These are phyloP conservation scores for Phrynocephalus guinanensis DNA, from an alignment of 2,797 vertebrate species.

Conservation along the genomic window DNA sequence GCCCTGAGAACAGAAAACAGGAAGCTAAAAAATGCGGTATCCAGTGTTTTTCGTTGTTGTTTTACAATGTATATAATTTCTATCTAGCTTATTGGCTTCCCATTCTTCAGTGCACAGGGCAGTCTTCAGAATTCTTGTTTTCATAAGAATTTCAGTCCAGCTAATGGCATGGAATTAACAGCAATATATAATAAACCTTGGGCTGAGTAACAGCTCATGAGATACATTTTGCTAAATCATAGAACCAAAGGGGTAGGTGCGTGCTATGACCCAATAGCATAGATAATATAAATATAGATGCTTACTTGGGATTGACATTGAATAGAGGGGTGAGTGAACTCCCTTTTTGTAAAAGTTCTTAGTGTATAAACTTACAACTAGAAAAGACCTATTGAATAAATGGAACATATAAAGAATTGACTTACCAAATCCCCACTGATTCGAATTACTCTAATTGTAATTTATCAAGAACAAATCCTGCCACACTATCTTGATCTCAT, in stretches of 20 bases:
- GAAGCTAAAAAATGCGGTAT: conserved; percentile 51
- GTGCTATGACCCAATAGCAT: neutral
- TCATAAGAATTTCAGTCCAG: neutral
- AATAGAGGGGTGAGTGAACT: neutral
- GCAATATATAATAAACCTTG: neutral
- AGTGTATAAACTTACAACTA: too few relatives aligned
- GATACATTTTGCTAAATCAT: neutral
- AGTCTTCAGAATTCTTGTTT: neutral
- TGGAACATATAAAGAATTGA: too few relatives aligned
- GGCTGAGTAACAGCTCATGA: neutral
- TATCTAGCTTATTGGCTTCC: neutral
- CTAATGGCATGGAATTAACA: neutral
- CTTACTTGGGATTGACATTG: conserved; percentile 3
- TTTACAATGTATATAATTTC: conserved; percentile 9
- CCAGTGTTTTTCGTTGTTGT: neutral
- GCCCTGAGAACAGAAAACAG: conserved; percentile 57
- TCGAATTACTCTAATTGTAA: too few relatives aligned
- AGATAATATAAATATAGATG: neutral
- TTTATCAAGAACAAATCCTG: too few relatives aligned
- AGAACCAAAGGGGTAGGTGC: neutral
- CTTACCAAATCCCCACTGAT: too few relatives aligned
- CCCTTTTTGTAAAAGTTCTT: neutral
- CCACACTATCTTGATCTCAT: too few relatives aligned
- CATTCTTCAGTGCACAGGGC: neutral
- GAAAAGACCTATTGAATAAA: too few relatives aligned